Base-by-base conservation (phyloP, 1,140 invertebrate species). In the Cotesia chilonis region DNA sequence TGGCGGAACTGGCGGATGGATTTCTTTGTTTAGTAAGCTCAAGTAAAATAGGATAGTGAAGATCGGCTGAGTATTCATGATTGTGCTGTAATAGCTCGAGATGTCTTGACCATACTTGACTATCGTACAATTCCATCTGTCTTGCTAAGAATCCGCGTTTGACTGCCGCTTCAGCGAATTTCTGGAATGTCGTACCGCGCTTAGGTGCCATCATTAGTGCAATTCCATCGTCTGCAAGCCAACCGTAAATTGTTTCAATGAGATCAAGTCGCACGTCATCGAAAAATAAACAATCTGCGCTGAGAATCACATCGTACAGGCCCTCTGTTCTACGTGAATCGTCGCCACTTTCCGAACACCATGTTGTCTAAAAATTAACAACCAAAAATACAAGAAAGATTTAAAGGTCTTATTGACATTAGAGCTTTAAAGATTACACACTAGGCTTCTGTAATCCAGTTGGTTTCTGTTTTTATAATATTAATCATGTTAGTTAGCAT, bases 261-360 rank as follows among this genome's bases (percentile, higher is more conserved):
- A 96, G 85, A 76, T 93, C 91, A 41, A 89, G 82, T 64, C 94
- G 87, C 0, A 90, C 91, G 59, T 94, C 93, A 81, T 95, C 94
- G 85, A 95, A 96, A 85, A 95, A 96, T 57, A 95, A 82, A 83
- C 94, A 95, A 82, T 94, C 94, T 6, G 94, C 93, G 78, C 92
- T 93, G 1, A 95, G 82, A 41, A 95, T 90, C 28, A 91, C 86
- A 84, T 95, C 93, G 83, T 91, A 94, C 4, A 81, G 74, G 4
- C 78, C 80, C 5, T 82, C 78, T 60, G 80, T 80, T 64, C 67
- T 51, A 14, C 74, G 64, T n/a, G 65, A 73, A 20, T 61, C 77
- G 37, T 83, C 83, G 63, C 76, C 77, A n/a, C 59, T 55, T 10
- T 81, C 78, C 7, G 75, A 54, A 9, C 73, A 76, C 78, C 83